Evolutionary conservation across 2,888 invertebrate genomes (phyloP).

Genomic region (Suillia variegata): DNA sequence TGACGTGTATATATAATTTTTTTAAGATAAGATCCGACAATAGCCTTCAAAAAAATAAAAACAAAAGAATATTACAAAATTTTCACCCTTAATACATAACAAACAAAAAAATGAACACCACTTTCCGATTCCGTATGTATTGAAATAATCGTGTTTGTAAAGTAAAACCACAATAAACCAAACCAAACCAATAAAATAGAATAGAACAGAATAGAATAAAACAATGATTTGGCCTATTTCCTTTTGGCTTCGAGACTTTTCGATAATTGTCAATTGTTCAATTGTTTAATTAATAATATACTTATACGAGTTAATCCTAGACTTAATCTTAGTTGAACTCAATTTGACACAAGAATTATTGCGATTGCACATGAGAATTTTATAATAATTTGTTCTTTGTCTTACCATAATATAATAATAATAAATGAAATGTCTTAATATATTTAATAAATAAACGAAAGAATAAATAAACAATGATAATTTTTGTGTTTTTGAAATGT

Average conservation of each 20-base stretch:
- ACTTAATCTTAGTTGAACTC: neutral
- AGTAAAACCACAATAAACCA: neutral
- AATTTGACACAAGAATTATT: constrained; percentile 31
- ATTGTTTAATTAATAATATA: neutral
- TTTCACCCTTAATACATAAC: too few species aligned
- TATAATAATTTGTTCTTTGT: constrained; percentile 30
- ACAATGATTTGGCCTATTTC: constrained; percentile 43
- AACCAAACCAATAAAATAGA: constrained; percentile 11
- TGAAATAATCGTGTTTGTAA: neutral
- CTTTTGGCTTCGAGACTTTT: constrained; percentile 15
- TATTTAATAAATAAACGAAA: too few species aligned
- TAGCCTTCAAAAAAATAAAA: constrained; percentile 10
- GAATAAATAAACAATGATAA: constrained; percentile 2
- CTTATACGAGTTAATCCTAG: neutral
- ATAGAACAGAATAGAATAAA: too few species aligned
- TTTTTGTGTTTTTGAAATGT: constrained; percentile 15
- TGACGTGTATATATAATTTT: constrained; percentile 62
- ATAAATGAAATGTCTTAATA: neutral
- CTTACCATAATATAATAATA: constrained; percentile 7
- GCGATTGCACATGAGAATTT: constrained; percentile 46
- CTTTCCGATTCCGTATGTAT: neutral
- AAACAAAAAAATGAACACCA: neutral
- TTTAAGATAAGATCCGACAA: constrained; percentile 39
- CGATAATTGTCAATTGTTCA: neutral
- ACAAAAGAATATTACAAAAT: constrained; percentile 9